A percentile compares a stretch with the other conserved stretches of the same genome.
Evolutionary conservation across 2,888 invertebrate species (phyloP).

Genomic region (Parthenolecanium corni): DNA sequence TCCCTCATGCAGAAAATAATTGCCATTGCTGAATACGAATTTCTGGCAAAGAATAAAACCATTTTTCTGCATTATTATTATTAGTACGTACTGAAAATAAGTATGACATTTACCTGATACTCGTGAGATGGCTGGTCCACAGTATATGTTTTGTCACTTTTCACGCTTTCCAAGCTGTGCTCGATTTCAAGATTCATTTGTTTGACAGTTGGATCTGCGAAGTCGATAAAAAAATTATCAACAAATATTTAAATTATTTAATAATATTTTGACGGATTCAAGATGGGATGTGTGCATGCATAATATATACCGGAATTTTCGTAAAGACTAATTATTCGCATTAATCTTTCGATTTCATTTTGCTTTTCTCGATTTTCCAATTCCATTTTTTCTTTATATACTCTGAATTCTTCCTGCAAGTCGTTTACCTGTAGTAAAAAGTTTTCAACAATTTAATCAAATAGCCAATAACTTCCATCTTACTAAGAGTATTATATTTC

Average conservation of each 20-base stretch:
- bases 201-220: not conserved
- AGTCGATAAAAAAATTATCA: no score
- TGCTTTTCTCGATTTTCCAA: slow-evolving; percentile 9
- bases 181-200: not conserved
- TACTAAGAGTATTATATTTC: no score
- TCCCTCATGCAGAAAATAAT: no score
- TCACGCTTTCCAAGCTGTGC: slow-evolving; percentile 12
- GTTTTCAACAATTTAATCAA: no score
- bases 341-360: slow-evolving; percentile 20
- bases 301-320: not conserved
- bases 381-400: slow-evolving; percentile 24
- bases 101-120: not conserved
- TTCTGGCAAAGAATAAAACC: no score
- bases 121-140: not conserved
- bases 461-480: no score
- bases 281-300: no score
- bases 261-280: no score
- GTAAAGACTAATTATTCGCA: slow-evolving; percentile 17
- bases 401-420: slow-evolving; percentile 18
- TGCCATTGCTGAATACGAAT: no score
- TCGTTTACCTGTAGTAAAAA: slow-evolving; percentile 6
- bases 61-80: no score
- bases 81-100: no score
- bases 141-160: slow-evolving; percentile 22
- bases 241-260: no score